Evolutionary conservation across 2,113 vertebrate species (phyloP).

Genomic region (Mus spicilegus): DNA sequence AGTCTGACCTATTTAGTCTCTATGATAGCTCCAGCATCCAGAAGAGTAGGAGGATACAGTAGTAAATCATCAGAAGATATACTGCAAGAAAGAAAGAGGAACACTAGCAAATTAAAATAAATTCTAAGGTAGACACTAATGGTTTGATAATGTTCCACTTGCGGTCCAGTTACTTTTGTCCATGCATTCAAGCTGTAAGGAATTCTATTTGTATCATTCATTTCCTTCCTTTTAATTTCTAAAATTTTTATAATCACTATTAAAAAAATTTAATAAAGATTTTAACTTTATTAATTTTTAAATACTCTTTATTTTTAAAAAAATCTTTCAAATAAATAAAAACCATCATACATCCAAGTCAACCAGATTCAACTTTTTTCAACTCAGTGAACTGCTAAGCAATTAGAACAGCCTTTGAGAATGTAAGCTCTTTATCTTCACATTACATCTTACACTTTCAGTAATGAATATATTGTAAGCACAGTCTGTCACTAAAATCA

Average conservation of each 20-base stretch:
- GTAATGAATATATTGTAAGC: neutral
- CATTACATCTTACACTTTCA: neutral
- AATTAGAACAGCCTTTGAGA: no score
- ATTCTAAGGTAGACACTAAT: neutral
- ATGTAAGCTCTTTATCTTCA: neutral
- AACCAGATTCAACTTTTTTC: neutral
- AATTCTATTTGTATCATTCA: neutral
- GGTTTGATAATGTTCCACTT: neutral
- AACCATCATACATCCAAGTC: no score
- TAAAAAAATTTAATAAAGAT: neutral
- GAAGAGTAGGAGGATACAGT: neutral
- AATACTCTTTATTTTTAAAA: neutral
- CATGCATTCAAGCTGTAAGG: neutral
- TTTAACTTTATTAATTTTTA: neutral
- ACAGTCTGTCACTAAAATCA: neutral
- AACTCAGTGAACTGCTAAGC: neutral
- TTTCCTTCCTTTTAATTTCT: neutral
- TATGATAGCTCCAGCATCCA: neutral
- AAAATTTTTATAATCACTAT: neutral
- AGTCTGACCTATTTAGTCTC: neutral
- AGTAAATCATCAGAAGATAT: neutral
- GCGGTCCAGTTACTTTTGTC: neutral
- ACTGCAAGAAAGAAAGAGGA: neutral
- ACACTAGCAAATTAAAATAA: neutral
- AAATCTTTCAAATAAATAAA: neutral